Evolutionary conservation across 2,113 vertebrate genomes (phyloP), one percentile per base, ranked within the genome.

Genomic region (Cryptomyrus ogoouensis): DNA sequence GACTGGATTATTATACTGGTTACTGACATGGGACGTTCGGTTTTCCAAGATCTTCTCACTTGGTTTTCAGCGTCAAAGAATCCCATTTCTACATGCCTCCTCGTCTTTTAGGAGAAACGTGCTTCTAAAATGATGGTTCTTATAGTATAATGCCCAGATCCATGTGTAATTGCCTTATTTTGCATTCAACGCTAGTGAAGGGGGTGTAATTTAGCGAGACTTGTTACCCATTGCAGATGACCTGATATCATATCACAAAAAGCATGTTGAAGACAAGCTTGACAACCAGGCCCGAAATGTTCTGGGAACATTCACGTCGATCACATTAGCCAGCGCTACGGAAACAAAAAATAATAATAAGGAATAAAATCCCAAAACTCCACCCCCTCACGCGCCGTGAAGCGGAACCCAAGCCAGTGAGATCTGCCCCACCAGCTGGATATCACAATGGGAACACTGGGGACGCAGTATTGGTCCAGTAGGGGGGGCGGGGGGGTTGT

Each of bases 271-370:
- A 47, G 80, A 24, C 19, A 3, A 17, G 80, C 80, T 46, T 83
- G 80, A 44, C 42, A 47, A 4, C 4, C 17, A 21, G 42, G 9
- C 19, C 83, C 0, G 21, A 46, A 47, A 84, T 19, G 19, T 84
- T 84, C 39, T 47, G 83, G 44, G 44, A 42, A 39, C 4, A 7
- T 35, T 77, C 13, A 83, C n/a, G 46, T 47, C 47, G 1, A 17
- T 87, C 12, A 52, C 46, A 35, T 47, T n/a, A 47, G 46, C 27
- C 84, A 52, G 24, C 44, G n/a, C 50, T 56, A 21, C 31, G 49
- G 47, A 87, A 87, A 87, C n/a, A 87, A 87, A 84, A 84, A 56
- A 56, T 8, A 56, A 56, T 35, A 50, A n/a, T 3, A 86, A 56
- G 50, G 15, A 53, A 87, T 17, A 42, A 87, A 87, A 56, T 56